Conservation (phyloP, 2,888 invertebrate genomes). For the Acleris sparsana region DNA sequence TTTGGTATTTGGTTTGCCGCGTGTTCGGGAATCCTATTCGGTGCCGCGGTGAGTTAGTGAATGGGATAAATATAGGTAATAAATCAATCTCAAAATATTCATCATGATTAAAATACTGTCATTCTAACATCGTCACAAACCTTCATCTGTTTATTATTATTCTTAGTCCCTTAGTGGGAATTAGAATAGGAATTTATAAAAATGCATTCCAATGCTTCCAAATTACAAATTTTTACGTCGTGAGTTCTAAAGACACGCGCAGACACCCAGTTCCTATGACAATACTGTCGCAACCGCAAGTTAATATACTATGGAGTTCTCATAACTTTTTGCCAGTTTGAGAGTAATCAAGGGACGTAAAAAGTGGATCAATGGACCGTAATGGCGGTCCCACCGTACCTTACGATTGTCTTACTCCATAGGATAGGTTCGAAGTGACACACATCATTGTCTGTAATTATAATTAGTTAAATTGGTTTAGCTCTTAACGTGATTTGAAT, state of each 20-base stretch:
- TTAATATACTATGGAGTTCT: slow-evolving; percentile 47
- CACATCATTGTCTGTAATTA: slow-evolving; percentile 15
- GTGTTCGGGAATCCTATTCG: too few relatives aligned
- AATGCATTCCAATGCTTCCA: too few relatives aligned
- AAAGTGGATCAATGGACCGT: slow-evolving; percentile 52
- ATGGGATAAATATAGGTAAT: too few relatives aligned
- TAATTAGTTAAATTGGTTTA: slow-evolving; percentile 18
- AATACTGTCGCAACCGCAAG: slow-evolving; percentile 23
- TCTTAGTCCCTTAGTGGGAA: too few relatives aligned
- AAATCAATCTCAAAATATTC: too few relatives aligned
- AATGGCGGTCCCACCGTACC: slow-evolving; percentile 14
- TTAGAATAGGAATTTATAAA: too few relatives aligned
- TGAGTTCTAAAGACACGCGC: too few relatives aligned
- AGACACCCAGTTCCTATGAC: slow-evolving; percentile 12
- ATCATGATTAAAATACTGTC: too few relatives aligned
- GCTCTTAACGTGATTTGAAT: slow-evolving; percentile 11
- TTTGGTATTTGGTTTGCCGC: background rate
- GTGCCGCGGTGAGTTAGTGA: too few relatives aligned
- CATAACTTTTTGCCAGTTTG: slow-evolving; percentile 55
- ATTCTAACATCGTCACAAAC: too few relatives aligned
- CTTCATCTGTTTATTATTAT: too few relatives aligned
- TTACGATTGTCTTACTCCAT: slow-evolving; percentile 32
- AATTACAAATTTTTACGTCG: too few relatives aligned
- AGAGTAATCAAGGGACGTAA: slow-evolving; percentile 49
- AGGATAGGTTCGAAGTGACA: slow-evolving; percentile 29